Evolutionary conservation across 2,113 vertebrate species (phyloP).

Genomic region (Leptocoma aspasia): DNA sequence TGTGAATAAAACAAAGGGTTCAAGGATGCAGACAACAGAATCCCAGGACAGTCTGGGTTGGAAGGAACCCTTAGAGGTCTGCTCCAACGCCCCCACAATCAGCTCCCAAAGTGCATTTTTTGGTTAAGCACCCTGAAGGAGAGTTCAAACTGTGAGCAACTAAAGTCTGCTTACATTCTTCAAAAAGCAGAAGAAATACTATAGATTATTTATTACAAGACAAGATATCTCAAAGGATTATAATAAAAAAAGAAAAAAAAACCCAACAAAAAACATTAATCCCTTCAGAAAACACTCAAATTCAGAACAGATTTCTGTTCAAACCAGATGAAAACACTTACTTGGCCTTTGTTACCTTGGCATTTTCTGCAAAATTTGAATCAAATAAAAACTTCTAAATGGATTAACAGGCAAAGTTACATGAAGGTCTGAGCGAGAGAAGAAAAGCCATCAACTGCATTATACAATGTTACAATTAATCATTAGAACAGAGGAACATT

Average conservation of each 20-base stretch:
- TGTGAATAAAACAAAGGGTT: not conserved
- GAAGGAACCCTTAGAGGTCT: not conserved
- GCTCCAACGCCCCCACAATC: not conserved
- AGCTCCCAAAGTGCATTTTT: not conserved
- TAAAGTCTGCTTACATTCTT: not conserved
- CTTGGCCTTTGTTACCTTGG: not conserved
- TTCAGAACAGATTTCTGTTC: not conserved
- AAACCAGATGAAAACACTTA: not conserved
- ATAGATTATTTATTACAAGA: not conserved
- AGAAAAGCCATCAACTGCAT: slow-evolving; percentile 17
- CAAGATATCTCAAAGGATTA: not conserved
- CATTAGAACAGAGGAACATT: not conserved
- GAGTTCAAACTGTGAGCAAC: not conserved
- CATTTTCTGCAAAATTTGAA: not conserved
- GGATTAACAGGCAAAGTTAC: not conserved
- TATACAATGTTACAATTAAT: not conserved
- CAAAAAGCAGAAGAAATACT: not conserved
- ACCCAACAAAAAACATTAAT: not conserved
- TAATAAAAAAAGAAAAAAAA: not conserved
- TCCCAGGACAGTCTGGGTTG: not conserved
- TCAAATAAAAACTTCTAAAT: not conserved
- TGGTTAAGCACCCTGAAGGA: not conserved
- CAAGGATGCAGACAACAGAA: not conserved
- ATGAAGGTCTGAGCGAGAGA: not conserved
- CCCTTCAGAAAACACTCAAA: not conserved